Conservation (phyloP, 2,888 invertebrate genomes). For the Nebria salina region DNA sequence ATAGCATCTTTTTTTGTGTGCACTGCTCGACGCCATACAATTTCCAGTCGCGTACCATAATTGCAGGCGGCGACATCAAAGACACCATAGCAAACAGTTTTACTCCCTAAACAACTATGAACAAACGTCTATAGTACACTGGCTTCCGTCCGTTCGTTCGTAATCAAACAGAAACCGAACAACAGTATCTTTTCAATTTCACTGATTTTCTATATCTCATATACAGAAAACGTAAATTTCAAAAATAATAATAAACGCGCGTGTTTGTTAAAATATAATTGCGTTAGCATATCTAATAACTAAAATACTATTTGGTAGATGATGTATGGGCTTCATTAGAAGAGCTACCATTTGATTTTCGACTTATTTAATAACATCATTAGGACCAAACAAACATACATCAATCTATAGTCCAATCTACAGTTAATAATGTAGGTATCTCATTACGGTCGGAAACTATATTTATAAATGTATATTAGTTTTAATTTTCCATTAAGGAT, state of each 20-base stretch:
- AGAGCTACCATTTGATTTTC: neutral
- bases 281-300: neutral
- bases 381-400: neutral
- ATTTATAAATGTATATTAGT: neutral
- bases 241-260: neutral
- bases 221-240: neutral
- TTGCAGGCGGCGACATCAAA: slow-evolving; percentile 17
- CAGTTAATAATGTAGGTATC: neutral
- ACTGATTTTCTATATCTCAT: slow-evolving; percentile 12
- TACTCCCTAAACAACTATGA: neutral
- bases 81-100: neutral
- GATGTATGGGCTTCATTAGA: slow-evolving; percentile 1
- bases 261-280: neutral
- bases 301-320: neutral
- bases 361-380: neutral
- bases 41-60: slow-evolving; percentile 12
- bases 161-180: neutral
- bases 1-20: slow-evolving; percentile 35
- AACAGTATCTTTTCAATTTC: neutral
- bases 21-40: slow-evolving; percentile 13
- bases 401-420: slow-evolving; percentile 1
- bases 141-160: neutral
- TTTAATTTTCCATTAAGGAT: neutral
- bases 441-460: neutral
- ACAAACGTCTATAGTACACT: neutral